Evolutionary conservation across 2,113 vertebrate species (phyloP).

Genomic region (Erinaceus europaeus): DNA sequence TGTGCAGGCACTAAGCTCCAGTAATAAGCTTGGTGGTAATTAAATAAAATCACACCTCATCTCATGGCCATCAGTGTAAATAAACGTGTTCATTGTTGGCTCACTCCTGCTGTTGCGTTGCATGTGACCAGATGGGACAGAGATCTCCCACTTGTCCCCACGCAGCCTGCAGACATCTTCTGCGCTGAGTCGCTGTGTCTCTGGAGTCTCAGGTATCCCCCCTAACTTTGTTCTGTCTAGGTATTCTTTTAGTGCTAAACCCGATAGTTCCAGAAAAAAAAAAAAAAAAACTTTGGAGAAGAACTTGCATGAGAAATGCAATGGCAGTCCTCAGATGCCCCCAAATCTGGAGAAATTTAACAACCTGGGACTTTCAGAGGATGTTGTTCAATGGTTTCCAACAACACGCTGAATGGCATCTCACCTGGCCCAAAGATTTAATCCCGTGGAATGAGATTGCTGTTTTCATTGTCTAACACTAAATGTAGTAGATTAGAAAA

Average conservation of each 20-base stretch:
- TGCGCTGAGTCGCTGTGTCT: too few species aligned
- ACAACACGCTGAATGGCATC: neutral
- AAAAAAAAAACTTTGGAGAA: neutral
- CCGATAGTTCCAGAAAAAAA: neutral
- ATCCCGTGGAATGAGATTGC: neutral
- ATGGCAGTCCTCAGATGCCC: neutral
- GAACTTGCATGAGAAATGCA: neutral
- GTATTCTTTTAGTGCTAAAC: neutral
- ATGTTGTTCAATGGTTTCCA: constrained; percentile 5
- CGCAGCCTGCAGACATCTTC: too few species aligned
- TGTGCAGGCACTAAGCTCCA: too few species aligned
- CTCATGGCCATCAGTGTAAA: too few species aligned
- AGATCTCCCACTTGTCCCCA: too few species aligned
- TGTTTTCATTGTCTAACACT: neutral
- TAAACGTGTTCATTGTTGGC: too few species aligned
- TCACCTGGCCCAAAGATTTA: neutral
- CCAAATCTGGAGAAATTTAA: constrained; percentile 20
- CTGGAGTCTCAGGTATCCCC: too few species aligned
- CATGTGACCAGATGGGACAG: too few species aligned
- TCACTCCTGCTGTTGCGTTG: too few species aligned
- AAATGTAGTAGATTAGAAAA: neutral
- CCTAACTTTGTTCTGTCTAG: neutral
- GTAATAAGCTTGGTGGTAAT: too few species aligned
- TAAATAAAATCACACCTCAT: too few species aligned
- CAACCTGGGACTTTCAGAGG: neutral